Percentiles rank a stretch among this genome's conserved stretches.
These are phyloP conservation scores for Heteronetta atricapilla DNA, from an alignment of 2,113 vertebrate genomes.

Conservation along the genomic window DNA sequence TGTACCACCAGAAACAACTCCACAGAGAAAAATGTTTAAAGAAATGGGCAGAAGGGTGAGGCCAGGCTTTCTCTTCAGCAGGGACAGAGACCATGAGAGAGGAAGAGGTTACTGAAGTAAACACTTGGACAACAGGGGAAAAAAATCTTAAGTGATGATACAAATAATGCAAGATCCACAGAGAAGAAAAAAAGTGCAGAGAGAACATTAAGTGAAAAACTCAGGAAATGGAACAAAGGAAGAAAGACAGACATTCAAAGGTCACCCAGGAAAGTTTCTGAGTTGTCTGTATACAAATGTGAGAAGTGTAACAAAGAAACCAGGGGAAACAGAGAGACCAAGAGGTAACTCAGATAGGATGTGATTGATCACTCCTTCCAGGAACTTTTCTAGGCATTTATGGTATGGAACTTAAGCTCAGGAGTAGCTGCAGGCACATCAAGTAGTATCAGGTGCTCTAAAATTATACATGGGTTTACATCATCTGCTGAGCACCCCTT, in stretches of 20 bases:
- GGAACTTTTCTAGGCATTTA: neutral
- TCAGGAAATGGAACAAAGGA: slow-evolving; percentile 66
- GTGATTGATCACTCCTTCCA: slow-evolving; percentile 2
- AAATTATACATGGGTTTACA: neutral
- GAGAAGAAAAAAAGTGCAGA: slow-evolving; percentile 24
- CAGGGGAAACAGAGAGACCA: slow-evolving; percentile 11
- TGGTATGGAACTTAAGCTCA: neutral
- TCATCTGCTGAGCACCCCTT: neutral
- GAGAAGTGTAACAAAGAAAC: slow-evolving; percentile 27
- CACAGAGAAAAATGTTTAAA: neutral
- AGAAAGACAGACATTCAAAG: slow-evolving; percentile 59
- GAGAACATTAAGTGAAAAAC: slow-evolving; percentile 61
- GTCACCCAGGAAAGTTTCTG: slow-evolving; percentile 62
- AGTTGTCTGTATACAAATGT: slow-evolving; percentile 64
- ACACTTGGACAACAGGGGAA: slow-evolving; percentile 28
- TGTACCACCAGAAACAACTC: neutral
- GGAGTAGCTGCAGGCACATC: neutral
- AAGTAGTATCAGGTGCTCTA: neutral
- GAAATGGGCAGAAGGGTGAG: neutral
- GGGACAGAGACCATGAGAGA: neutral
- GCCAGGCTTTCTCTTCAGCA: neutral
- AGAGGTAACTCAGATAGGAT: slow-evolving; percentile 13
- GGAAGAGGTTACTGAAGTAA: slow-evolving; percentile 45
- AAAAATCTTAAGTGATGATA: slow-evolving; percentile 32
- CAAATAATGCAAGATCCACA: slow-evolving; percentile 7